Evolutionary conservation across 2,797 vertebrate genomes (phyloP).

Genomic region (Limnodromus scolopaceus): DNA sequence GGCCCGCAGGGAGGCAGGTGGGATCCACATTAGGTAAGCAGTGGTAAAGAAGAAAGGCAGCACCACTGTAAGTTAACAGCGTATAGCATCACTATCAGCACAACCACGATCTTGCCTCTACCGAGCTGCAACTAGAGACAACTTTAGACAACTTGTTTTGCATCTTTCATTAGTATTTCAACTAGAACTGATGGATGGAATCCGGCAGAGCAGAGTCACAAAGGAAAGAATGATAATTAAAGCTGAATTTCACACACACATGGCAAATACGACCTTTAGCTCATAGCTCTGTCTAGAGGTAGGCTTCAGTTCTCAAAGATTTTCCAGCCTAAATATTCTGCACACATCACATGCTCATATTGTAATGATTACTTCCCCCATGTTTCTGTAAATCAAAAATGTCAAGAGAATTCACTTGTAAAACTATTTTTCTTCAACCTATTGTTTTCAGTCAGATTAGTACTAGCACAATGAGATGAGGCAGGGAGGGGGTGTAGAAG

Average conservation of each 20-base stretch:
- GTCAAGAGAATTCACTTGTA: neutral
- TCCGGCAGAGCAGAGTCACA: neutral
- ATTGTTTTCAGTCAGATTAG: neutral
- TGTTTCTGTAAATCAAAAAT: neutral
- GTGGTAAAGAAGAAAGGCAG: constrained; percentile 99
- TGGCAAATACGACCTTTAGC: neutral
- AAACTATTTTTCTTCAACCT: neutral
- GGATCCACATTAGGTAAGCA: constrained; percentile 91
- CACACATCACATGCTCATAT: neutral
- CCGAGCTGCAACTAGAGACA: constrained; percentile 62
- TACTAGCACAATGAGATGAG: neutral
- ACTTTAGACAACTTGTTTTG: constrained; percentile 37
- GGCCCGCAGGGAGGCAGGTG: constrained; percentile 80
- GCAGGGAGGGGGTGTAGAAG: neutral
- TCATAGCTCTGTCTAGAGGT: neutral
- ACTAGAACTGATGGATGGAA: neutral
- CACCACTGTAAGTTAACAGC: constrained; percentile 96
- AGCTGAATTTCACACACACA: neutral
- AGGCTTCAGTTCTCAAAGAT: neutral
- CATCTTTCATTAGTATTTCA: neutral
- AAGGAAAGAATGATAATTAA: constrained; percentile 22
- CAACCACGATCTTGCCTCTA: constrained; percentile 60
- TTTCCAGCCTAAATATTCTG: constrained; percentile 34
- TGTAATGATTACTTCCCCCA: neutral
- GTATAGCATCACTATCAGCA: constrained; percentile 90